These are phyloP conservation scores for Siniperca undulata DNA, from an alignment of 2,797 vertebrate species.

Conservation along the genomic window DNA sequence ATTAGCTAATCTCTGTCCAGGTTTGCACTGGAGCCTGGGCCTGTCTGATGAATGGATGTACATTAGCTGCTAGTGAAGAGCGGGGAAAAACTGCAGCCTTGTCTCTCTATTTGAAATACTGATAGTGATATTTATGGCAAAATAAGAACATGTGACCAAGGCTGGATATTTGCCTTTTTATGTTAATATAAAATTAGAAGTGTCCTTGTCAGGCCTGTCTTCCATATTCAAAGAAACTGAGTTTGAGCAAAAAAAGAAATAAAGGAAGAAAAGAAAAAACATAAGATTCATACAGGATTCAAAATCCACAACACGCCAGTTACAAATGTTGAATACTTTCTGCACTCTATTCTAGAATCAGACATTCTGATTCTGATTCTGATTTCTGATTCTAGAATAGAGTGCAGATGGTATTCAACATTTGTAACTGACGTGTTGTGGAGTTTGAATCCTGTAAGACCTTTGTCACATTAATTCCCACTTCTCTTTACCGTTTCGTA, in stretches of 20 bases:
- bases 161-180: constrained; percentile 47
- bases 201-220: constrained; percentile 53
- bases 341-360: not conserved
- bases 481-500: not conserved
- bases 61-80: constrained; percentile 28
- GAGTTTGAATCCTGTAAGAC: constrained; percentile 2
- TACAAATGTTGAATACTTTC: not conserved
- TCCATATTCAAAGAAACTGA: not conserved
- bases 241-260: not conserved
- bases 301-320: not conserved
- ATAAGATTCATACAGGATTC: not conserved
- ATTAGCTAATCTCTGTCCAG: constrained; percentile 62
- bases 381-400: too few relatives aligned
- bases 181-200: constrained; percentile 60
- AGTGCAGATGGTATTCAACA: not conserved
- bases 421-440: not conserved
- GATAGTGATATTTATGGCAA: constrained; percentile 45
- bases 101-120: constrained; percentile 54
- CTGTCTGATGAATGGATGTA: constrained; percentile 44
- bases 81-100: constrained; percentile 45
- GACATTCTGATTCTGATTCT: too few relatives aligned
- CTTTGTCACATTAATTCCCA: not conserved
- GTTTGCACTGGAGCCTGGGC: constrained; percentile 20
- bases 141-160: constrained; percentile 43
- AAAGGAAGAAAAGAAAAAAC: not conserved